Conservation (phyloP, 2,797 vertebrate species). For the Sitta carolinensis region DNA sequence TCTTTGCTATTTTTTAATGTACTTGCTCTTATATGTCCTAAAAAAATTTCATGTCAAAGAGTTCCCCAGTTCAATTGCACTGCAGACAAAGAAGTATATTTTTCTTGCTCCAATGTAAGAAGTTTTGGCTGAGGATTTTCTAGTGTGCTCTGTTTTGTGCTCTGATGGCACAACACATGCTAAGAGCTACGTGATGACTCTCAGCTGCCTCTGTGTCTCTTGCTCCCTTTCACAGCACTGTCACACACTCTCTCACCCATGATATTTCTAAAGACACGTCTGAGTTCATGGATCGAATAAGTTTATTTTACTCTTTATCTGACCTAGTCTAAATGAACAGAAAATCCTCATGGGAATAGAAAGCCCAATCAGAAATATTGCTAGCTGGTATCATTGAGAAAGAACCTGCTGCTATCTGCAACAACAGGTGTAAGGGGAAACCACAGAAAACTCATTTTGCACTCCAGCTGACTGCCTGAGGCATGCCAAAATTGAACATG, state of each 20-base stretch:
- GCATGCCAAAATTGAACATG: constrained; percentile 20
- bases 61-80: not conserved
- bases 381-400: not conserved
- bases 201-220: not conserved
- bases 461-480: constrained; percentile 53
- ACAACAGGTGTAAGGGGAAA: constrained; percentile 42
- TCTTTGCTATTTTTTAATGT: not conserved
- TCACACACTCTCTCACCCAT: not conserved
- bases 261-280: not conserved
- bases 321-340: not conserved
- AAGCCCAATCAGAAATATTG: not conserved
- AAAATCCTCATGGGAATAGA: not conserved
- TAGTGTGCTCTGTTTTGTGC: not conserved
- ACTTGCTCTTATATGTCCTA: not conserved
- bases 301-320: not conserved
- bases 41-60: accelerated
- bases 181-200: not conserved
- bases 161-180: not conserved
- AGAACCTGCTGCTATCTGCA: not conserved
- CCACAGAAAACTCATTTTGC: constrained; percentile 10
- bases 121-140: not conserved
- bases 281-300: not conserved
- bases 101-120: not conserved
- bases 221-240: not conserved
- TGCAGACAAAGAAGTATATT: not conserved